These are phyloP conservation scores for Pocota personata DNA, from an alignment of 2,888 invertebrate species.

Conservation along the genomic window DNA sequence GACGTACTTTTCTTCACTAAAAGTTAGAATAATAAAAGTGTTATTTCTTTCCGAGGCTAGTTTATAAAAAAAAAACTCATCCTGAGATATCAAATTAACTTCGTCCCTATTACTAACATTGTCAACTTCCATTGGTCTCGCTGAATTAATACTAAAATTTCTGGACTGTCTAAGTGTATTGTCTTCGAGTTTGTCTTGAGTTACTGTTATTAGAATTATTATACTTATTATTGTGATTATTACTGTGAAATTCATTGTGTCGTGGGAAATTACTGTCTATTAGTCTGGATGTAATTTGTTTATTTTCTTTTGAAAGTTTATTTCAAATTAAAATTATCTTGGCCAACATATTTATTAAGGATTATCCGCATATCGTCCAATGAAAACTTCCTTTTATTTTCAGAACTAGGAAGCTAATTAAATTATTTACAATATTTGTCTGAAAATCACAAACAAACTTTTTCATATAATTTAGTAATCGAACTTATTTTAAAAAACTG, in stretches of 20 bases:
- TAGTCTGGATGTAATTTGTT: not conserved
- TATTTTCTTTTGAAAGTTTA: not conserved
- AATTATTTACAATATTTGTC: not conserved
- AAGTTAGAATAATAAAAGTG: too few species aligned
- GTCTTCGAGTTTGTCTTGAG: not conserved
- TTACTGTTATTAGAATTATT: not conserved
- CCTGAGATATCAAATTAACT: not conserved
- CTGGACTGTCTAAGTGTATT: not conserved
- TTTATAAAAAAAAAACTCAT: not conserved
- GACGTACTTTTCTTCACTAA: too few species aligned
- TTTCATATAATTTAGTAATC: slow-evolving; percentile 18
- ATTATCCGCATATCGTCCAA: not conserved
- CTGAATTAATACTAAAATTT: not conserved
- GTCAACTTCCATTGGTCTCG: not conserved
- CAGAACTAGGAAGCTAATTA: not conserved
- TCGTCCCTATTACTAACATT: not conserved
- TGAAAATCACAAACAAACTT: slow-evolving; percentile 14
- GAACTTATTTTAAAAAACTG: slow-evolving; percentile 25
- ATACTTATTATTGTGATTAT: not conserved
- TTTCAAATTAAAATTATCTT: not conserved
- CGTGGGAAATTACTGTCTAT: too few species aligned
- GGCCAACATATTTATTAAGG: not conserved
- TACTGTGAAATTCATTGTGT: not conserved
- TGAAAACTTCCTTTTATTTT: not conserved
- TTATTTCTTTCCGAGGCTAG: too few species aligned